phyloP scores from a whole-genome alignment of 1,140 invertebrate species.

The Drosophila kanapiae region DNA sequence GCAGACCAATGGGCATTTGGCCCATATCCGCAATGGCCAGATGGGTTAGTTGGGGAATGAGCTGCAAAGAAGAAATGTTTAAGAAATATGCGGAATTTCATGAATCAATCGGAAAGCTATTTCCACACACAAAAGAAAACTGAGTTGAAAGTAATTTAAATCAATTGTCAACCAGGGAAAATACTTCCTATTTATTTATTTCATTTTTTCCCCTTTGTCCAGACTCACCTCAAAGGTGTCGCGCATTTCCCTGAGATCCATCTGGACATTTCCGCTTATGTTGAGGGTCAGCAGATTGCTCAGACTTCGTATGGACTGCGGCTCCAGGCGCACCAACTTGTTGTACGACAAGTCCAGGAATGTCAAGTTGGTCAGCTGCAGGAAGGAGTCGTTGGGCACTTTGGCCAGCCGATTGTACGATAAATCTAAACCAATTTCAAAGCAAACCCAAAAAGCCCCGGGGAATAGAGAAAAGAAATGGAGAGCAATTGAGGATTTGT shows the following conservation, averaged over 20 bases:
- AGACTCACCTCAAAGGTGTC: constrained; percentile 83
- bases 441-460: background rate
- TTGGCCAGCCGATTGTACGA: constrained; percentile 91
- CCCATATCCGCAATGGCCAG: constrained; percentile 87
- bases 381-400: constrained; percentile 89
- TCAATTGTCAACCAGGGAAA: background rate
- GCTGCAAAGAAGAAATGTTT: constrained; percentile 69
- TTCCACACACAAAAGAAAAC: too few species aligned
- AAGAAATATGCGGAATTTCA: background rate
- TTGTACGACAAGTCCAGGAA: constrained; percentile 91
- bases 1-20: constrained; percentile 86
- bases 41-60: constrained; percentile 86
- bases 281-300: constrained; percentile 86
- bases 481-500: constrained; percentile 28
- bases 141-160: background rate
- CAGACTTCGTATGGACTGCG: constrained; percentile 86
- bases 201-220: rapidly evolving
- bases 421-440: constrained; percentile 84
- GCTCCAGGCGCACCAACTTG: constrained; percentile 89
- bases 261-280: constrained; percentile 88
- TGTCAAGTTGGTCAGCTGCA: constrained; percentile 88
- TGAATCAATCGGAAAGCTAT: background rate
- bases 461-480: constrained; percentile 15
- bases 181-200: background rate
- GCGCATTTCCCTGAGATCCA: constrained; percentile 84